Evolutionary conservation across 2,888 invertebrate species (phyloP).

Genomic region (Vandiemenella viatica): DNA sequence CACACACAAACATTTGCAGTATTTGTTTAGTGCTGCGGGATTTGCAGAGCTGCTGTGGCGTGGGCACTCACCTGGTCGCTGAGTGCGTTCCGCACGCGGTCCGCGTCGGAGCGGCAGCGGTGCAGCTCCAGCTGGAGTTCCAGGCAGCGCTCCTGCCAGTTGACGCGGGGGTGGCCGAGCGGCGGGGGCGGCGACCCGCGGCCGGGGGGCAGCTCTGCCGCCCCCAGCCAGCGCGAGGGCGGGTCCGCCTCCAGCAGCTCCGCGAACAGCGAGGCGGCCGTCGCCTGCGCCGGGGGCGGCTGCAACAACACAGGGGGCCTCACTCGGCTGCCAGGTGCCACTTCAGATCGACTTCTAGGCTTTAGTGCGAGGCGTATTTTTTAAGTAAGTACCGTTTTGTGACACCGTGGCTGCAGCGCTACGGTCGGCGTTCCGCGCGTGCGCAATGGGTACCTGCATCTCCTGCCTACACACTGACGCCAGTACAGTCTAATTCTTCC

Average conservation of each 20-base stretch:
- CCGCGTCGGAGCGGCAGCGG: conserved; percentile 72
- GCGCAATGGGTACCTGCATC: no score
- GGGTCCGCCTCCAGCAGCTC: conserved; percentile 16
- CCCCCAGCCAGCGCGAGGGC: conserved; percentile 6
- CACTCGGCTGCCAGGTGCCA: conserved; percentile 30
- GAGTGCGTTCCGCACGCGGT: conserved; percentile 72
- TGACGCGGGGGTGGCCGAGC: conserved; percentile 32
- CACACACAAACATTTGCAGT: no score
- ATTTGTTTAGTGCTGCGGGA: no score
- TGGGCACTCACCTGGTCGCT: conserved; percentile 61
- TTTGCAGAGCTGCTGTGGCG: no score
- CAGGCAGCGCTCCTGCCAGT: conserved; percentile 81
- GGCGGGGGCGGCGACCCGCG: conserved; percentile 9
- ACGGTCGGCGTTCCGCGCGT: no score
- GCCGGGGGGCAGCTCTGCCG: conserved; percentile 15
- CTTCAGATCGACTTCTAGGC: no score
- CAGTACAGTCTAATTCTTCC: no score
- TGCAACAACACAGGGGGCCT: conserved; percentile 27
- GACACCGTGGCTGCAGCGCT: no score
- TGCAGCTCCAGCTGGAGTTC: conserved; percentile 75
- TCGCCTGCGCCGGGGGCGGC: conserved; percentile 26
- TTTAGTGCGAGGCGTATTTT: no score
- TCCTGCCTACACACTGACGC: no score
- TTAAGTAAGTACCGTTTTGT: no score
- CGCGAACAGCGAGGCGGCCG: conserved; percentile 16